phyloP scores from a whole-genome alignment of 2,797 vertebrate genomes.

The Chromis chromis region DNA sequence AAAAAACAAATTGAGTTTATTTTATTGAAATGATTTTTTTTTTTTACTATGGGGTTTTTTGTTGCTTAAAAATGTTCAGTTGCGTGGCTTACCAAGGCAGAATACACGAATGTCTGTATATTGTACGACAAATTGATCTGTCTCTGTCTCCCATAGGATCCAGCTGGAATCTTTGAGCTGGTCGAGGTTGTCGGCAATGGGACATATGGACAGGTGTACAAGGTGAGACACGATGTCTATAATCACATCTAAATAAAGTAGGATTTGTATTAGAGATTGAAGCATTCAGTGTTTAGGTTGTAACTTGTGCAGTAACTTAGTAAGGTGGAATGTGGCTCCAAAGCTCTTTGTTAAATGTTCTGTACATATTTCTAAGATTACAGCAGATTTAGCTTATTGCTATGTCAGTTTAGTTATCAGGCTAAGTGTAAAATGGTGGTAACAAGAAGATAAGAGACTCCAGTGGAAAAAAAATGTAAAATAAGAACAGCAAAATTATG shows the following conservation, averaged over 20 bases:
- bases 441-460: slow-evolving; percentile 31
- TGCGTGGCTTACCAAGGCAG: background rate
- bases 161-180: slow-evolving; percentile 95
- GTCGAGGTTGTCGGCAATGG: slow-evolving; percentile 96
- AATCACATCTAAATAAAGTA: slow-evolving; percentile 1
- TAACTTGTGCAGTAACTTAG: background rate
- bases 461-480: slow-evolving; percentile 15
- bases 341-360: slow-evolving; percentile 9
- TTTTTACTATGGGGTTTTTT: background rate
- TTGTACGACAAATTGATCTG: slow-evolving; percentile 22
- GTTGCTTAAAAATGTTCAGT: background rate
- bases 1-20: background rate
- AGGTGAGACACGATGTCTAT: slow-evolving; percentile 82
- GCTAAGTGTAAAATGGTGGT: slow-evolving; percentile 20
- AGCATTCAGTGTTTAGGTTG: background rate
- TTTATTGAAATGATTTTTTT: slow-evolving; percentile 2
- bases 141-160: slow-evolving; percentile 83
- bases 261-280: background rate
- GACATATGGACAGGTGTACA: slow-evolving; percentile 95
- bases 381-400: slow-evolving; percentile 22
- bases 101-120: slow-evolving; percentile 3
- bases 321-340: background rate
- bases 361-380: slow-evolving; percentile 29
- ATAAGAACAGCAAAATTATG: slow-evolving; percentile 12
- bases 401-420: slow-evolving; percentile 14